These are phyloP conservation scores for Rhagophthalmus giganteus DNA, from an alignment of 2,888 invertebrate species.

Conservation along the genomic window DNA sequence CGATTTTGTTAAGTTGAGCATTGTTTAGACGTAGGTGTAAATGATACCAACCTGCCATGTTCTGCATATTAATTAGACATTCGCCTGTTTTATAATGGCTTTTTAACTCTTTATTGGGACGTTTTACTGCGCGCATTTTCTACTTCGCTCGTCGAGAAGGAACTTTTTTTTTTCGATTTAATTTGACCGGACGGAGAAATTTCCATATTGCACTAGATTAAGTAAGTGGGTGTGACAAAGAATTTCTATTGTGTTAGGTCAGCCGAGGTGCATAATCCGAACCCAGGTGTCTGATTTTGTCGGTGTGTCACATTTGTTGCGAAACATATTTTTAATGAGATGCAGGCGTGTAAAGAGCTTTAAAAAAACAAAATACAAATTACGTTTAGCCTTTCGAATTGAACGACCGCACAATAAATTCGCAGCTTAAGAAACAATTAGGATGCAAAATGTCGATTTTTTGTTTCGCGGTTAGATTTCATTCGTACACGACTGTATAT, in stretches of 20 bases:
- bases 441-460: too few relatives aligned
- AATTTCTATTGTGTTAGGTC: slow-evolving; percentile 41
- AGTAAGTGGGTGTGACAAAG: slow-evolving; percentile 36
- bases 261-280: slow-evolving; percentile 35
- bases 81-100: slow-evolving; percentile 19
- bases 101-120: slow-evolving; percentile 27
- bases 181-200: slow-evolving; percentile 32
- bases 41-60: slow-evolving; percentile 30
- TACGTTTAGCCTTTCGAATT: too few relatives aligned
- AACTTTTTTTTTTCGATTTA: slow-evolving; percentile 17
- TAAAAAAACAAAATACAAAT: too few relatives aligned
- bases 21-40: slow-evolving; percentile 36
- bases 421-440: too few relatives aligned
- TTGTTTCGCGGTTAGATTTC: too few relatives aligned
- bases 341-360: too few relatives aligned
- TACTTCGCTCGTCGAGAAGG: slow-evolving; percentile 7
- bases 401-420: too few relatives aligned
- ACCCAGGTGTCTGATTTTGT: slow-evolving; percentile 30
- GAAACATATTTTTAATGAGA: too few relatives aligned
- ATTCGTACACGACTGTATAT: too few relatives aligned
- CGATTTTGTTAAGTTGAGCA: slow-evolving; percentile 34
- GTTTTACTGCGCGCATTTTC: slow-evolving; percentile 17
- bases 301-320: slow-evolving; percentile 21
- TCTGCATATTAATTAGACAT: slow-evolving; percentile 35
- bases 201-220: slow-evolving; percentile 32